phyloP scores from a whole-genome alignment of 1,140 invertebrate species.

The Drosophila dunni region DNA sequence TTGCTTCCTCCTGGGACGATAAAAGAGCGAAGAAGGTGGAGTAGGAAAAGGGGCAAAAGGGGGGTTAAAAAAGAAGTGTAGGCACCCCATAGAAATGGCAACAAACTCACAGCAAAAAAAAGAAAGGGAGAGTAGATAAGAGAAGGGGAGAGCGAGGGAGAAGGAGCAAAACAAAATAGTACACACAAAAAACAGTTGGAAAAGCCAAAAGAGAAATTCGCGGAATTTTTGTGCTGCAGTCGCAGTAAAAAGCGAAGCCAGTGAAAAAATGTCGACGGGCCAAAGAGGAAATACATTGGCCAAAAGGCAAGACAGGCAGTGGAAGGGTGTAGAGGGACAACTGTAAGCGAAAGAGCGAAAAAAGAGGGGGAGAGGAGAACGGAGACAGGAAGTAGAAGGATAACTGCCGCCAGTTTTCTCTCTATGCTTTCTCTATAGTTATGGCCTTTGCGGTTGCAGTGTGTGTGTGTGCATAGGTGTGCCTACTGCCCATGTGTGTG shows the following conservation, averaged over 20 bases:
- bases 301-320: not conserved
- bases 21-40: not conserved
- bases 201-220: conserved; percentile 68
- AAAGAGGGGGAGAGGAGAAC: not conserved
- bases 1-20: conserved; percentile 2
- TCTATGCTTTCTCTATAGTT: conserved; percentile 51
- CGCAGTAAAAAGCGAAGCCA: conserved; percentile 58
- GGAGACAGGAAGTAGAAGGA: conserved; percentile 3
- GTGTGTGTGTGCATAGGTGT: conserved; percentile 12
- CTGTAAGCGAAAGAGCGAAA: not conserved
- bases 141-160: not conserved
- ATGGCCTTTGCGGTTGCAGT: conserved; percentile 54
- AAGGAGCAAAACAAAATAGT: not conserved
- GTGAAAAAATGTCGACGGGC: conserved; percentile 74
- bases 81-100: conserved; percentile 52
- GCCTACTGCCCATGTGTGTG: conserved; percentile 25
- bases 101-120: conserved; percentile 29
- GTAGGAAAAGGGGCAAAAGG: not conserved
- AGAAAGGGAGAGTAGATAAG: not conserved
- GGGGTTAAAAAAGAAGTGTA: not conserved
- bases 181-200: conserved; percentile 10
- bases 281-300: conserved; percentile 20
- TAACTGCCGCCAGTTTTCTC: conserved; percentile 18
- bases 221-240: conserved; percentile 79
- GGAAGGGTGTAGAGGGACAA: not conserved